A percentile compares a stretch with the other conserved stretches of the same genome.
These are phyloP conservation scores for Alouatta palliata DNA, from an alignment of 2,113 vertebrate genomes.

Conservation along the genomic window DNA sequence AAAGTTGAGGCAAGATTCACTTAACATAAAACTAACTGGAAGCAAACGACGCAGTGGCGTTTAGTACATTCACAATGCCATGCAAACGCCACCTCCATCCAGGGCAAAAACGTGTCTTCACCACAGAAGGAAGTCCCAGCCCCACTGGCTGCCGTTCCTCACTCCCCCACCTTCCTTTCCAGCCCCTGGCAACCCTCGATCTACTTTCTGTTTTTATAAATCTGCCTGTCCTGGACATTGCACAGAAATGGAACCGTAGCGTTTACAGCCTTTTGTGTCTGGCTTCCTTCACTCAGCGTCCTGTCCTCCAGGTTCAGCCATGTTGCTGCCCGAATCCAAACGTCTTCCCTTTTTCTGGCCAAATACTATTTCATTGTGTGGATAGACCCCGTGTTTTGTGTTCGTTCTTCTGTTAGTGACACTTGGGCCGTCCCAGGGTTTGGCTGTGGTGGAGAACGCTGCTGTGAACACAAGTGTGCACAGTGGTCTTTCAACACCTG, in stretches of 20 bases:
- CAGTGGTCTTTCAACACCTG: background rate
- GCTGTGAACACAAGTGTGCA: fast-evolving
- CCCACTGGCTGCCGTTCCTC: background rate
- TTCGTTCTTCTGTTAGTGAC: fast-evolving
- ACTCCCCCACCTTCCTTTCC: background rate
- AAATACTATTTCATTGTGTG: background rate
- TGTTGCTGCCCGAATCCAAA: background rate
- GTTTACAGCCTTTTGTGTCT: fast-evolving
- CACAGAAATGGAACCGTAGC: background rate
- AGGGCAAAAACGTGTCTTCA: background rate
- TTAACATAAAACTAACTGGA: fast-evolving
- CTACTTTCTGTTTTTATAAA: background rate
- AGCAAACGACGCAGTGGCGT: background rate
- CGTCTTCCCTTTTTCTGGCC: fast-evolving
- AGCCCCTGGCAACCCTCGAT: background rate
- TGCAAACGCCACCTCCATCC: fast-evolving
- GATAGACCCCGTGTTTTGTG: fast-evolving
- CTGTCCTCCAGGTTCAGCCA: background rate
- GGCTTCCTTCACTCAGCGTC: background rate
- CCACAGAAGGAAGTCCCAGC: background rate
- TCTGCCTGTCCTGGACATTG: background rate
- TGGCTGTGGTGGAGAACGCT: too few relatives aligned
- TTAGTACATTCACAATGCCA: fast-evolving
- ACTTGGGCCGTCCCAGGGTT: background rate
- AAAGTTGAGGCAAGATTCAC: background rate